Percentiles rank a stretch among this genome's conserved stretches.
phyloP scores from a whole-genome alignment of 2,888 invertebrate genomes.

The Peribatodes rhomboidaria region DNA sequence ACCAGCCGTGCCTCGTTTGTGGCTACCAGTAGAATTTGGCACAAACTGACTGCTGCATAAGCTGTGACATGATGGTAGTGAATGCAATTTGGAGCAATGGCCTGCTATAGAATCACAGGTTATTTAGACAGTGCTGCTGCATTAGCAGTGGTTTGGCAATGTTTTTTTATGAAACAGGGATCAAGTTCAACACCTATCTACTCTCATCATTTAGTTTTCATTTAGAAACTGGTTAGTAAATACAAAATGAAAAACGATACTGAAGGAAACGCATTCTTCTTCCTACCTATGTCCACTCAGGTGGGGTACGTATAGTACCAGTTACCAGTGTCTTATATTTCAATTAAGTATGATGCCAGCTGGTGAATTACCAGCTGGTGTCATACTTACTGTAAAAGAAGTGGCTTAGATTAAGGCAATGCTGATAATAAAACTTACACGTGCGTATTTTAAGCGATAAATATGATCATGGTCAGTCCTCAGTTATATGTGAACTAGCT shows the following conservation, averaged over 20 bases:
- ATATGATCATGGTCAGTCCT: constrained; percentile 17
- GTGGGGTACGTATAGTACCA: too few species aligned
- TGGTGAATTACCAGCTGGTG: too few species aligned
- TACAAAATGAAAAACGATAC: too few species aligned
- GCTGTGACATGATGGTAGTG: constrained; percentile 26
- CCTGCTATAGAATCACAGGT: constrained; percentile 1
- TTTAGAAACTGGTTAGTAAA: not conserved
- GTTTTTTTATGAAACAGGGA: too few species aligned
- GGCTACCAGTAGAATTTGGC: constrained; percentile 46
- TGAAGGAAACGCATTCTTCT: too few species aligned
- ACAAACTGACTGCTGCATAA: constrained; percentile 28
- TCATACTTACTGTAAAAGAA: too few species aligned
- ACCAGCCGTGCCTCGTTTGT: constrained; percentile 45
- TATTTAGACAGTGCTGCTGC: constrained; percentile 5
- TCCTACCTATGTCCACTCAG: too few species aligned
- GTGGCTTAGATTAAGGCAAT: not conserved
- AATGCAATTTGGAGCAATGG: constrained; percentile 27
- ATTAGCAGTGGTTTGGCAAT: too few species aligned
- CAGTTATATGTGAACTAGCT: too few species aligned
- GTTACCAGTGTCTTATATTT: too few species aligned
- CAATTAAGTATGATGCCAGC: too few species aligned
- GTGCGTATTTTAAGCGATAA: constrained; percentile 7
- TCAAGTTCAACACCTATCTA: not conserved
- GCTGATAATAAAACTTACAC: not conserved
- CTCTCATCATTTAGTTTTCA: not conserved